Conservation (phyloP, 1,140 invertebrate species). For the Gonioctena quinquepunctata region DNA sequence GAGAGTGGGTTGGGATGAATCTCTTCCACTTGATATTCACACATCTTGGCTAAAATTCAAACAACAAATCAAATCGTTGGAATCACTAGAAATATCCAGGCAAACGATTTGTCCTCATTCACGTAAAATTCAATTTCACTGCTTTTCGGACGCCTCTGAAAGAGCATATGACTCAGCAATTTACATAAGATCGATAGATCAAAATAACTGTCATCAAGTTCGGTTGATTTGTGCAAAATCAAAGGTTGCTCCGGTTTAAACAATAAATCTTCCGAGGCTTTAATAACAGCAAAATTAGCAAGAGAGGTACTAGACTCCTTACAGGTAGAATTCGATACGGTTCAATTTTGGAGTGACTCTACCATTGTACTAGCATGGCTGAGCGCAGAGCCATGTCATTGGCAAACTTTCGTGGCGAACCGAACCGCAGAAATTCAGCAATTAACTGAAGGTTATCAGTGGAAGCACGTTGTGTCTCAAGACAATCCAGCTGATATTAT, state of each 20-base stretch:
- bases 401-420: constrained; percentile 40
- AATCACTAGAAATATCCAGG: background rate
- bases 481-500: constrained; percentile 45
- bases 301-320: background rate
- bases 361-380: constrained; percentile 33
- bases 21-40: constrained; percentile 35
- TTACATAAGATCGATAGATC: constrained; percentile 10
- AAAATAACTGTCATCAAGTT: background rate
- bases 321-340: constrained; percentile 36
- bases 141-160: constrained; percentile 26
- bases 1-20: constrained; percentile 55
- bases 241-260: constrained; percentile 40
- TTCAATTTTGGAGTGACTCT: constrained; percentile 38
- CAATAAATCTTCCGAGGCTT: constrained; percentile 37
- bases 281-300: constrained; percentile 14
- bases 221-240: constrained; percentile 37
- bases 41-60: constrained; percentile 3
- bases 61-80: background rate
- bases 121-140: constrained; percentile 14
- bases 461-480: constrained; percentile 38
- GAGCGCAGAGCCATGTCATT: constrained; percentile 3
- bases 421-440: constrained; percentile 40
- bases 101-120: background rate
- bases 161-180: constrained; percentile 21
- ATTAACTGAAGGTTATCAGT: constrained; percentile 18